Base-by-base conservation (phyloP, 2,888 invertebrate genomes). In the Aphidius colemani region DNA sequence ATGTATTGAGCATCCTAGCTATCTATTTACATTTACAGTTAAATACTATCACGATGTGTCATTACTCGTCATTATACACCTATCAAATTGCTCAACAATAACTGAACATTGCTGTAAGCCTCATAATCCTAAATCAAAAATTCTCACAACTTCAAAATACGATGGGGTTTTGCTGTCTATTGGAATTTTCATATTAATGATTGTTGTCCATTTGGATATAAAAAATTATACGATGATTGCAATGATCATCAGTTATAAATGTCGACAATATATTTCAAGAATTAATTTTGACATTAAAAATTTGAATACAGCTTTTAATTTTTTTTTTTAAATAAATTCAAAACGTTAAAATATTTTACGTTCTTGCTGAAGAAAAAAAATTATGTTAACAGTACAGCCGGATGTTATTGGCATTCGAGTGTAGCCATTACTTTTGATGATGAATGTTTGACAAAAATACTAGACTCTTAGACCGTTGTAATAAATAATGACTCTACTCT, bases 331-430 rank as follows among this genome's bases (percentile, higher is more conserved):
- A 18, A 18, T 18, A 18, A 18, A 18, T 18, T 18, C 13, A 18
- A 2, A 18, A 18, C 13, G 2, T 18, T 18, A 18, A 18, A 18
- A 18, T 18, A 18, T 18, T 18, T 18, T 18, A 18, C 13, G 13
- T 1, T 18, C 13, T 18, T 18, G 13, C 13, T 18, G 13, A 30
- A 30, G 0, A 30, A 30, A 30, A 30, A 30, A 30, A 30, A 30
- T 30, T 72, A 30, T 30, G 30, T 30, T 30, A 30, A 30, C 3
- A 30, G 74, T 74, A 70, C 72, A 71, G 73, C 75, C 79, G 79
- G 79, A 79, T 81, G 80, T 79, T 81, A 82, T 82, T 82, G 81
- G 79, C 81, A 82, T 80, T 73, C 77, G 79, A 80, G 81, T 76
- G 71, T 77, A 78, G 72, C 81, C 80, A 81, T 82, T 81, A 82